Conservation (phyloP, 1,140 invertebrate genomes). For the Zaprionus africanus region DNA sequence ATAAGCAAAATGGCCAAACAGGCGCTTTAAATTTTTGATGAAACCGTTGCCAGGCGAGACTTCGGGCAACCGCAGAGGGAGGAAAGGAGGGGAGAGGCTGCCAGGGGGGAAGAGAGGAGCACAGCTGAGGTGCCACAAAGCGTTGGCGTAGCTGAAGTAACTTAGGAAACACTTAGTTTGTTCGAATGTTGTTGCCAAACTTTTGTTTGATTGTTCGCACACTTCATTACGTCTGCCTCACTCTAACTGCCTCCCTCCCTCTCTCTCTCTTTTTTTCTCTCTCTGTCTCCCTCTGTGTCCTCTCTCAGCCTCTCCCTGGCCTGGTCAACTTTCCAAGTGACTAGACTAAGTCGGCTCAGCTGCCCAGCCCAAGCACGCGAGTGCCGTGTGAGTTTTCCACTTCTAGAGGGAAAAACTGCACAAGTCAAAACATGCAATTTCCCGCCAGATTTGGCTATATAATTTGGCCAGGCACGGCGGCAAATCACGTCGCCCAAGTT, state of each 20-base stretch:
- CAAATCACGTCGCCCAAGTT: constrained; percentile 55
- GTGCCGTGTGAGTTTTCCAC: neutral
- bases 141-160: constrained; percentile 24
- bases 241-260: neutral
- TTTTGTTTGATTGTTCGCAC: constrained; percentile 54
- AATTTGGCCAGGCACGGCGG: constrained; percentile 56
- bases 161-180: constrained; percentile 4
- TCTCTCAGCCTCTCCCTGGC: no score
- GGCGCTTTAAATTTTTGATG: constrained; percentile 76
- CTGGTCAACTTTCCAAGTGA: constrained; percentile 75
- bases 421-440: constrained; percentile 78
- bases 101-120: neutral
- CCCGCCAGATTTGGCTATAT: constrained; percentile 48
- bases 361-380: neutral
- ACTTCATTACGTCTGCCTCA: constrained; percentile 57
- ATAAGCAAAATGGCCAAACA: constrained; percentile 51
- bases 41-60: constrained; percentile 27
- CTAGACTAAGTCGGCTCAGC: constrained; percentile 76
- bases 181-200: constrained; percentile 1
- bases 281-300: neutral
- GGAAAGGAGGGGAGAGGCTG: no score
- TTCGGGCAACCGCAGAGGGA: constrained; percentile 26
- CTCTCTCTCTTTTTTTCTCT: no score
- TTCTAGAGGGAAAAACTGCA: constrained; percentile 16
- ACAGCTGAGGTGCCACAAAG: neutral